These are phyloP conservation scores for Eilema depressum DNA, from an alignment of 2,888 invertebrate genomes.

Conservation along the genomic window DNA sequence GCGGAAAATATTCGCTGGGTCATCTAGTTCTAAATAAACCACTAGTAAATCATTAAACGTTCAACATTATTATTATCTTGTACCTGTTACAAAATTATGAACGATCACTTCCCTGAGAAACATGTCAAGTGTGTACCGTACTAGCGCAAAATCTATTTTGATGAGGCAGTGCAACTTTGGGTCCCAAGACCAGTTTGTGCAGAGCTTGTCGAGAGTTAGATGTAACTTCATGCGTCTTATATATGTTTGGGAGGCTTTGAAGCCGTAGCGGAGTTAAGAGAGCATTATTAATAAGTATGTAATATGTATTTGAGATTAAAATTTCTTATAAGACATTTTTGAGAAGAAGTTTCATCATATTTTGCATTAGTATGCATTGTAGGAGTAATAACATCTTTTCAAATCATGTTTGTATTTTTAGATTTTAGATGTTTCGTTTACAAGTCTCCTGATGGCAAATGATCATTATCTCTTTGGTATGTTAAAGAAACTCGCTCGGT, in stretches of 20 bases:
- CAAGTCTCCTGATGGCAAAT: too few relatives aligned
- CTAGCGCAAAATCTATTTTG: constrained; percentile 19
- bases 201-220: constrained; percentile 12
- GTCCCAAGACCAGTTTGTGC: constrained; percentile 10
- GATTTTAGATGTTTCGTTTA: too few relatives aligned
- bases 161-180: constrained; percentile 10
- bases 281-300: constrained; percentile 7
- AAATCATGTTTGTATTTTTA: too few relatives aligned
- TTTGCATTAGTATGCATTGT: too few relatives aligned
- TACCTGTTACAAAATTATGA: background rate
- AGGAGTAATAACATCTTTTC: too few relatives aligned
- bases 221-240: constrained; percentile 17
- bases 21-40: too few relatives aligned
- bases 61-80: background rate
- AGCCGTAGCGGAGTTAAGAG: constrained; percentile 2
- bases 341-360: background rate
- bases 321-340: background rate
- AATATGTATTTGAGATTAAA: background rate
- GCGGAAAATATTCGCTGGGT: too few relatives aligned
- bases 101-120: background rate
- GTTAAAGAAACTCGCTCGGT: too few relatives aligned
- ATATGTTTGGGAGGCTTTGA: constrained; percentile 13
- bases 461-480: too few relatives aligned
- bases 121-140: constrained; percentile 2
- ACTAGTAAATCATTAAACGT: too few relatives aligned